Evolutionary conservation across 2,113 vertebrate species (phyloP), one percentile per base, ranked within the genome.

Genomic region (Burhinus oedicnemus): DNA sequence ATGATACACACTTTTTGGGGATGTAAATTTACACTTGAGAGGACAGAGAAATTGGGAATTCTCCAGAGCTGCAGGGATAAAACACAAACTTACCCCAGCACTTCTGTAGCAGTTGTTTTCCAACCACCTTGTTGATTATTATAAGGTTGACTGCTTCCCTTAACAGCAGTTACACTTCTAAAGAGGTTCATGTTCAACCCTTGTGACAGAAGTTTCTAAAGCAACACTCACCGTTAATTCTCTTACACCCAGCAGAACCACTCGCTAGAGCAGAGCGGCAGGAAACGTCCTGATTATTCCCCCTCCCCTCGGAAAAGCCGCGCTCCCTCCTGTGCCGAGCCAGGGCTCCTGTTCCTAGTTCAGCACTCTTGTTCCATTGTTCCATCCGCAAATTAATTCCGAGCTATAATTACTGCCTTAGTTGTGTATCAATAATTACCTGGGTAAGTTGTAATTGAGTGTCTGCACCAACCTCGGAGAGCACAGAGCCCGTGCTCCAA

Each of bases 61-160:
- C 49, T 38, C 15, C 11, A 55, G 44, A 64, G 25, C 36, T 36
- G 20, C 51, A 29, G 70, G 44, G 30, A 79, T 44, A 49, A 58
- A 92, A 76, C 77, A 91, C 89, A 92, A 83, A 57, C 77, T 90
- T 91, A 51, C n/a, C 9, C 34, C 92, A 64, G 87, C 9, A 17
- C 76, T 95, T 92, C 68, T 49, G n/a, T 18, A 90, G 58, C 69
- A 69, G 61, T 80, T 96, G 93, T 96, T 94, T 95, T 51, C 91
- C 95, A 91, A 71, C 80, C 75, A 82, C 71, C 82, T 87, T 89
- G 84, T 54, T 88, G 40, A 89, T 90, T 78, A 55, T 64, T 27
- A 7, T 14, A 76, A 94, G 69, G 91, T 79, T 90, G 60, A 95
- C 89, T 52, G 94, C 52, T 87, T 57, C 45, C 38, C 51, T 76